phyloP scores from a whole-genome alignment of 2,797 vertebrate species.

The Darevskia nairensis region DNA sequence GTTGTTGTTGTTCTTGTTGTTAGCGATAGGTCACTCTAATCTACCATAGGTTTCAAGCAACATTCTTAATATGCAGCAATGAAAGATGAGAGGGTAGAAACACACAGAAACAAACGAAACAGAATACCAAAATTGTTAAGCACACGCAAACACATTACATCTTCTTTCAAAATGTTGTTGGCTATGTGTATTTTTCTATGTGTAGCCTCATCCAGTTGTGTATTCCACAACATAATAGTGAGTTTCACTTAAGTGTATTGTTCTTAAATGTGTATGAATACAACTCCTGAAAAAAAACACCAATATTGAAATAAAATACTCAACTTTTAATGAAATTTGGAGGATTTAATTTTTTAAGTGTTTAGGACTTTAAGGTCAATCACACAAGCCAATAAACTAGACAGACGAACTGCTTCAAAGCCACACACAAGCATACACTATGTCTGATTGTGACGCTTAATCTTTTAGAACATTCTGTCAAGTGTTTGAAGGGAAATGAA shows the following conservation, averaged over 20 bases:
- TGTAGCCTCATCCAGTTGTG: slow-evolving; percentile 66
- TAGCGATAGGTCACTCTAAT: slow-evolving; percentile 66
- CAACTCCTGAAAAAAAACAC: slow-evolving; percentile 71
- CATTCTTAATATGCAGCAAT: slow-evolving; percentile 71
- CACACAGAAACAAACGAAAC: slow-evolving; percentile 61
- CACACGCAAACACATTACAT: slow-evolving; percentile 42
- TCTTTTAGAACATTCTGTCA: neutral
- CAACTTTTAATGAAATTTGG: slow-evolving; percentile 71
- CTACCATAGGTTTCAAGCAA: slow-evolving; percentile 59
- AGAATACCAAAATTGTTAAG: slow-evolving; percentile 57
- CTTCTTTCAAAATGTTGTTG: slow-evolving; percentile 49
- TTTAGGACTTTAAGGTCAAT: neutral
- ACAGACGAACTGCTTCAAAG: neutral
- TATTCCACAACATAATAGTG: slow-evolving; percentile 62
- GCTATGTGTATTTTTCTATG: slow-evolving; percentile 67
- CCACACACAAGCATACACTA: neutral
- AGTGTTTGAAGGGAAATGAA: neutral
- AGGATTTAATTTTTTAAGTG: slow-evolving; percentile 52
- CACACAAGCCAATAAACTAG: neutral
- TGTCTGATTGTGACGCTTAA: neutral
- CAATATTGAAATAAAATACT: slow-evolving; percentile 82
- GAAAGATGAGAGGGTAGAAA: slow-evolving; percentile 66
- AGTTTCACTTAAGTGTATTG: slow-evolving; percentile 56
- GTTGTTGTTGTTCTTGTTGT: slow-evolving; percentile 50
- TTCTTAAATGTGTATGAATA: slow-evolving; percentile 69